Conservation (phyloP, 2,113 vertebrate species). For the Charadrius vociferus region DNA sequence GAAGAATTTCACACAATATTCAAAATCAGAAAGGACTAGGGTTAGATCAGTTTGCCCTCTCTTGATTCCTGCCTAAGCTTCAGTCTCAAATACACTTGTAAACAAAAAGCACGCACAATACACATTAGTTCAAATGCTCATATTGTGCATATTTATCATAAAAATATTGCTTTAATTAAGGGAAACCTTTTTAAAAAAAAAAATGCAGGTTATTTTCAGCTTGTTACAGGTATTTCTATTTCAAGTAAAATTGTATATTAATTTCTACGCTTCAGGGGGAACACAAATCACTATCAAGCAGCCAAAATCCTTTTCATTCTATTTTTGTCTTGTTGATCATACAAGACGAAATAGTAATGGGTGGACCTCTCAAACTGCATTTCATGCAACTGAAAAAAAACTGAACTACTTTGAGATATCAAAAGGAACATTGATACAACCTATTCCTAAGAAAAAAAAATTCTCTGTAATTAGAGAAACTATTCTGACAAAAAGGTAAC, state of each 20-base stretch:
- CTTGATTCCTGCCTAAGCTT: not conserved
- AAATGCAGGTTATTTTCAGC: not conserved
- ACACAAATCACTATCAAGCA: not conserved
- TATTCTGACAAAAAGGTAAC: slow-evolving; percentile 36
- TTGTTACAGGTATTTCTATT: not conserved
- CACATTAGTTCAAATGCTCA: not conserved
- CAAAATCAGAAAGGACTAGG: not conserved
- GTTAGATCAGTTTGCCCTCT: not conserved
- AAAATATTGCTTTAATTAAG: not conserved
- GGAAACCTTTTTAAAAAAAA: not conserved
- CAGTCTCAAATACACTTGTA: not conserved
- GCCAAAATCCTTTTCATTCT: not conserved
- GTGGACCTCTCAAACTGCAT: not conserved
- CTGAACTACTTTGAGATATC: not conserved
- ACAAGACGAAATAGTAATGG: not conserved
- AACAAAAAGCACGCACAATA: not conserved
- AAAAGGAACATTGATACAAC: not conserved
- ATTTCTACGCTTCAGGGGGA: not conserved
- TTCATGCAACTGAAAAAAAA: not conserved
- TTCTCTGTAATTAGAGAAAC: not conserved
- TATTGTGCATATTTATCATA: not conserved
- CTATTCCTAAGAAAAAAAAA: not conserved
- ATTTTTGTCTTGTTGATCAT: not conserved
- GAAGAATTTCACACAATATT: slow-evolving; percentile 10
- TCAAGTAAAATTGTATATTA: not conserved